Conservation (phyloP, 2,888 invertebrate genomes). For the Netelia fuscicornis region DNA sequence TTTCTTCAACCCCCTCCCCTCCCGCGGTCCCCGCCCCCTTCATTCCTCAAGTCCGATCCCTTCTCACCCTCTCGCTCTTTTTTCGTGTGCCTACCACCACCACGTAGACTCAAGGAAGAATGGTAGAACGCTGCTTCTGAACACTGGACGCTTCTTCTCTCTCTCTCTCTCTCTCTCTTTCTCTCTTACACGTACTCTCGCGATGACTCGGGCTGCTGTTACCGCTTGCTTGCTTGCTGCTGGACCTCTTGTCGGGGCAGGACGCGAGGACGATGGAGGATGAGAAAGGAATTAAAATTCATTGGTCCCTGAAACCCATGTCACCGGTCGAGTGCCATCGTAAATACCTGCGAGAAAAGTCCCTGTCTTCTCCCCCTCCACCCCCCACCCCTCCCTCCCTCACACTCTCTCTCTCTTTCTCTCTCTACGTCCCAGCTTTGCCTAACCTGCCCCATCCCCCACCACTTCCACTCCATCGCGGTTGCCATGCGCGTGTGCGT, state of each 20-base stretch:
- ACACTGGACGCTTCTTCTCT: constrained; percentile 35
- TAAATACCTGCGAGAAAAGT: constrained; percentile 81
- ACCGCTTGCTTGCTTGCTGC: neutral
- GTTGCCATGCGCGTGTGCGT: constrained; percentile 13
- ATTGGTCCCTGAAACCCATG: constrained; percentile 84
- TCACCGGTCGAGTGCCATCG: constrained; percentile 84
- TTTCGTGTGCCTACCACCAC: neutral
- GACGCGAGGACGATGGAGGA: constrained; percentile 59
- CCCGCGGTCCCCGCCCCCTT: neutral
- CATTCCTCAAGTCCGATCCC: constrained; percentile 35
- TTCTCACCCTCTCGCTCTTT: constrained; percentile 18
- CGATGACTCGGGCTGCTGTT: constrained; percentile 25
- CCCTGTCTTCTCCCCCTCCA: constrained; percentile 41
- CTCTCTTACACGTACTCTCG: constrained; percentile 28
- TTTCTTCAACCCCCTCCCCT: constrained; percentile 16
- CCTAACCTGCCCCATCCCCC: constrained; percentile 48
- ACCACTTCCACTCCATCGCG: constrained; percentile 24
- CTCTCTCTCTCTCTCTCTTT: constrained; percentile 17
- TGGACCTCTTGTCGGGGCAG: constrained; percentile 37
- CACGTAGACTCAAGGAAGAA: constrained; percentile 68
- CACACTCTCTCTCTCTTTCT: constrained; percentile 26
- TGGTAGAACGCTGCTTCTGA: constrained; percentile 69
- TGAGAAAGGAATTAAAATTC: constrained; percentile 83
- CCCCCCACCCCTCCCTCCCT: constrained; percentile 28
- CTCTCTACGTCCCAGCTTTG: constrained; percentile 39